Conservation (phyloP, 2,797 vertebrate species). For the Threskiornis aethiopicus region DNA sequence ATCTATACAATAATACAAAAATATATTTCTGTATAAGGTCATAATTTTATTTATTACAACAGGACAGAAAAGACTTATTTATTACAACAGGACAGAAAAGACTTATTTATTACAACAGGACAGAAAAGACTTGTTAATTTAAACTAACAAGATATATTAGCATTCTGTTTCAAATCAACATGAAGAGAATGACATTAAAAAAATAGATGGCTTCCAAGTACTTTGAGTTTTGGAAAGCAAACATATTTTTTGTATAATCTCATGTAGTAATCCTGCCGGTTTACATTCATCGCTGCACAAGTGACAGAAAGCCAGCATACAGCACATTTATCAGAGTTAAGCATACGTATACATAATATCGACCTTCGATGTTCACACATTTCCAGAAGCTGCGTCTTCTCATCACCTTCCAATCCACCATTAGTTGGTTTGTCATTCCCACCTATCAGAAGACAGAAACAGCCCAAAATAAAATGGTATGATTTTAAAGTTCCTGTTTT, state of each 20-base stretch:
- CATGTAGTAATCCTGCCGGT: background rate
- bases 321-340: background rate
- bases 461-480: background rate
- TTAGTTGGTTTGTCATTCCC: constrained; percentile 48
- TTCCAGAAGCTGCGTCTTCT: constrained; percentile 51
- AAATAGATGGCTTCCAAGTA: background rate
- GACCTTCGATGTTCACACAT: constrained; percentile 72
- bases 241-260: background rate
- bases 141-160: background rate
- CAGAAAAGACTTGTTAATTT: background rate
- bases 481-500: background rate
- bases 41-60: background rate
- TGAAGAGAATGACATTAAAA: background rate
- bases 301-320: background rate
- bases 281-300: background rate
- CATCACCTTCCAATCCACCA: background rate
- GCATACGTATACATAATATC: background rate
- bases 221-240: background rate
- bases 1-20: background rate
- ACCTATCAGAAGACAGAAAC: constrained; percentile 63
- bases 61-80: background rate
- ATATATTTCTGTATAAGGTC: background rate
- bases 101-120: background rate
- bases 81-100: background rate
- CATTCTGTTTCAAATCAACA: background rate